Percentiles rank a stretch among this genome's conserved stretches.
Conservation (phyloP, 2,888 invertebrate genomes). For the Idaea aversata region DNA sequence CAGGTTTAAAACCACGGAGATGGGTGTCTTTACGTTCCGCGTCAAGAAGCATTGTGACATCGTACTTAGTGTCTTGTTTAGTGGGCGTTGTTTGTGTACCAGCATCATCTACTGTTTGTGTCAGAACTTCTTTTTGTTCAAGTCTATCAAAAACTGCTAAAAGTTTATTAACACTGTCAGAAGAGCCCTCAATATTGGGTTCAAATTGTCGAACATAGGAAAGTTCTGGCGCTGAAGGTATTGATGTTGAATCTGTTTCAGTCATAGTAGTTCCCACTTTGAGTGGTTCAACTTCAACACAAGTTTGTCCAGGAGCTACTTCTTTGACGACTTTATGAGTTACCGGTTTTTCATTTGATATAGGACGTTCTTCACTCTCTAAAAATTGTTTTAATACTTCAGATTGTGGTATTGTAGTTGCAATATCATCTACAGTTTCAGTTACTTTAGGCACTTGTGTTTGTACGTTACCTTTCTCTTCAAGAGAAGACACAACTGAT, state of each 20-base stretch:
- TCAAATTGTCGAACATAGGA: conserved; percentile 54
- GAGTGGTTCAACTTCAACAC: conserved; percentile 44
- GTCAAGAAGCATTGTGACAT: conserved; percentile 52
- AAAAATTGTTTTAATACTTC: not conserved
- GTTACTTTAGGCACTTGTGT: not conserved
- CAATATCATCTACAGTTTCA: not conserved
- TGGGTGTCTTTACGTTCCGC: conserved; percentile 57
- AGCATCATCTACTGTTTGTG: conserved; percentile 35
- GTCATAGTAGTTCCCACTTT: conserved; percentile 45
- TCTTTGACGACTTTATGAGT: conserved; percentile 13
- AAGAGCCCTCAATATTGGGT: conserved; percentile 42
- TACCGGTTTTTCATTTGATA: conserved; percentile 9
- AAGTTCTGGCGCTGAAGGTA: conserved; percentile 39
- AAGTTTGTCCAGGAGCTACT: conserved; percentile 39
- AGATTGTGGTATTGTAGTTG: not conserved
- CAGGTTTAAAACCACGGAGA: conserved; percentile 34
- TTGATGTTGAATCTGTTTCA: conserved; percentile 41
- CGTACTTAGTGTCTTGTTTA: conserved; percentile 38
- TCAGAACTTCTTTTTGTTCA: conserved; percentile 53
- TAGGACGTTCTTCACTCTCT: not conserved
- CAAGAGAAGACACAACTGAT: conserved; percentile 5
- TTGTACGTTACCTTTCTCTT: not conserved
- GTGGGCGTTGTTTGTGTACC: conserved; percentile 17
- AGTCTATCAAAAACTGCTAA: conserved; percentile 44
- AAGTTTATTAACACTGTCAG: conserved; percentile 46